These are phyloP conservation scores for Scytalopus superciliaris DNA, from an alignment of 2,113 vertebrate species.

Conservation along the genomic window DNA sequence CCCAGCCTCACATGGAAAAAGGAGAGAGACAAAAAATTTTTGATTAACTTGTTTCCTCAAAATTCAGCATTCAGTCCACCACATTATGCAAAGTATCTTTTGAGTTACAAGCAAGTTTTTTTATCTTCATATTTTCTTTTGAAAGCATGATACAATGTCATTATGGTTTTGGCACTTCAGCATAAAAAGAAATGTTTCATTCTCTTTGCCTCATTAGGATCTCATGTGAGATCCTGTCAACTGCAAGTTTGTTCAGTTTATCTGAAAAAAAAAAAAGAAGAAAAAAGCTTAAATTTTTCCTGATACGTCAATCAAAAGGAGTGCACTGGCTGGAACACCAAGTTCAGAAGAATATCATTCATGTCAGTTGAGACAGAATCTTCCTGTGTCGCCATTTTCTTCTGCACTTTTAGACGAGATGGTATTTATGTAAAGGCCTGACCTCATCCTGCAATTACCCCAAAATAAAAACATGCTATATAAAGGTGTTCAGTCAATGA, in stretches of 20 bases:
- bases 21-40: not conserved
- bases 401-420: not conserved
- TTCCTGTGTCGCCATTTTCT: not conserved
- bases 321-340: not conserved
- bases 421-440: not conserved
- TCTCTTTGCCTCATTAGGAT: slow-evolving; percentile 22
- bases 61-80: not conserved
- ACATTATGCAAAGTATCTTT: not conserved
- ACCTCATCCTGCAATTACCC: not conserved
- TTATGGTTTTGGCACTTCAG: not conserved
- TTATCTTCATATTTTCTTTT: not conserved
- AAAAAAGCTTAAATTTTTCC: slow-evolving; percentile 4
- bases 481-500: not conserved
- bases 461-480: not conserved
- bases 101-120: not conserved
- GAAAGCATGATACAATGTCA: not conserved
- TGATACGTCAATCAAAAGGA: slow-evolving; percentile 13
- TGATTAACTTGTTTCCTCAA: not conserved
- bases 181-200: not conserved
- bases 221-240: not conserved
- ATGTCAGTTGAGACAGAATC: not conserved
- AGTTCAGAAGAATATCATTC: not conserved
- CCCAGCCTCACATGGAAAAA: not conserved
- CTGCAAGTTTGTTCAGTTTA: slow-evolving; percentile 13
- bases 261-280: not conserved